A percentile compares a stretch with the other conserved stretches of the same genome.
Conservation (phyloP, 2,113 vertebrate genomes). For the Neotoma lepida region DNA sequence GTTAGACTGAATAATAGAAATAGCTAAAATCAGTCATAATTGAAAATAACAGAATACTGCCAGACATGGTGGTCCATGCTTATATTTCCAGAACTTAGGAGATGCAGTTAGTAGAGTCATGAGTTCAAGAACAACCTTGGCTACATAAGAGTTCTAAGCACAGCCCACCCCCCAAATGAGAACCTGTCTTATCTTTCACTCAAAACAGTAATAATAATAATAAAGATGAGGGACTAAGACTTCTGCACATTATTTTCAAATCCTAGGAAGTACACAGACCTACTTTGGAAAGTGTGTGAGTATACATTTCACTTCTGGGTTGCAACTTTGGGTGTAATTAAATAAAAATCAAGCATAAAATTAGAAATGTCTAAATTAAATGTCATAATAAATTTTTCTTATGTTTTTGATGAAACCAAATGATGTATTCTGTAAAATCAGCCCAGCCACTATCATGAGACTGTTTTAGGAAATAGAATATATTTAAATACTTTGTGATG, state of each 20-base stretch:
- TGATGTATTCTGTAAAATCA: neutral
- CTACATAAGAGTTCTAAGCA: neutral
- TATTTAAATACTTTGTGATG: conserved; percentile 34
- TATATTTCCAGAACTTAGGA: neutral
- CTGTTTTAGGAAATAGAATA: conserved; percentile 33
- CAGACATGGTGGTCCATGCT: neutral
- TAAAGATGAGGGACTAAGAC: neutral
- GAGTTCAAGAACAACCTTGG: neutral
- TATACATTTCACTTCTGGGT: neutral
- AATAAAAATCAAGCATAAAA: conserved; percentile 51
- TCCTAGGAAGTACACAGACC: neutral
- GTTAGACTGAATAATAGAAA: conserved; percentile 7
- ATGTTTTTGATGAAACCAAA: conserved; percentile 43
- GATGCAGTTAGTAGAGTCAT: neutral
- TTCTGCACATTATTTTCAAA: neutral
- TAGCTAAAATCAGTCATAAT: conserved; percentile 12
- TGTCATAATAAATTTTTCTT: conserved; percentile 5
- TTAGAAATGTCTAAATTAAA: neutral
- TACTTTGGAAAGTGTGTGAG: neutral
- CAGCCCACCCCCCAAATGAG: neutral
- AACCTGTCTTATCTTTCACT: neutral
- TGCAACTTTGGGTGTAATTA: conserved; percentile 6
- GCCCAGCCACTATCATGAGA: neutral
- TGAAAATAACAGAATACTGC: neutral
- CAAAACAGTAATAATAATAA: neutral